Evolutionary conservation across 2,113 vertebrate genomes (phyloP), one percentile per base, ranked within the genome.

Genomic region (Emydocephalus ijimae): DNA sequence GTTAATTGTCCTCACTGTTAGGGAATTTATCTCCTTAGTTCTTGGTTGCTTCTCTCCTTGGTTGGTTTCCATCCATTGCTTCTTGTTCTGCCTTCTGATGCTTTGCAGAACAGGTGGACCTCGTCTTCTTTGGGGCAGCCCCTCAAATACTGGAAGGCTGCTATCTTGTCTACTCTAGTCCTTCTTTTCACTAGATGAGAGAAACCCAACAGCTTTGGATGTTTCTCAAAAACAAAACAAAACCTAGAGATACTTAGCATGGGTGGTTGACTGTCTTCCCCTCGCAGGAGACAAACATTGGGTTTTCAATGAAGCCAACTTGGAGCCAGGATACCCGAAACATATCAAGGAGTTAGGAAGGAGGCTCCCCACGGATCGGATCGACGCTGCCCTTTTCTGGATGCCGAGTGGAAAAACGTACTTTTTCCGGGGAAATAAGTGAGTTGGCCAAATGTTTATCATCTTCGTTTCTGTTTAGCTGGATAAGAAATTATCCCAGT

Each of bases 341-440:
- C 97, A 96, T 85, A 97, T 99, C 29, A 97, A 96, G 90, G 98
- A 99, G 39, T 69, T 99, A 94, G 99, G 98, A 14, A 95, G 96
- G 1, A 98, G 98, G 0, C 94, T 99, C 0, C 99, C 99, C 3
- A 97, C 95, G 12, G 98, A 99, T 96, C 98, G 96, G 93, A 96
- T 99, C 0, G 99, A 99, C 1, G 98, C 98, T 0, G 98, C 98
- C 45, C 98, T 99, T 26, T 98, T 98, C 96, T 99, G 98, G 98
- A 98, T 98, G 26, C 98, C 98, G 8, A 99, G 97, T 2, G 98
- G 98, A 88, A 98, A 98, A 95, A 99, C 98, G 0, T 99, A 98
- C 97, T 98, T 98, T 96, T 99, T 99, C 96, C 97, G 98, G 89
- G 98, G 98, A 93, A 97, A 96, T 90, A 98, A 98, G 99, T 99